Evolutionary conservation across 2,113 vertebrate genomes (phyloP), one percentile per base, ranked within the genome.

Genomic region (Peromyscus polionotus): DNA sequence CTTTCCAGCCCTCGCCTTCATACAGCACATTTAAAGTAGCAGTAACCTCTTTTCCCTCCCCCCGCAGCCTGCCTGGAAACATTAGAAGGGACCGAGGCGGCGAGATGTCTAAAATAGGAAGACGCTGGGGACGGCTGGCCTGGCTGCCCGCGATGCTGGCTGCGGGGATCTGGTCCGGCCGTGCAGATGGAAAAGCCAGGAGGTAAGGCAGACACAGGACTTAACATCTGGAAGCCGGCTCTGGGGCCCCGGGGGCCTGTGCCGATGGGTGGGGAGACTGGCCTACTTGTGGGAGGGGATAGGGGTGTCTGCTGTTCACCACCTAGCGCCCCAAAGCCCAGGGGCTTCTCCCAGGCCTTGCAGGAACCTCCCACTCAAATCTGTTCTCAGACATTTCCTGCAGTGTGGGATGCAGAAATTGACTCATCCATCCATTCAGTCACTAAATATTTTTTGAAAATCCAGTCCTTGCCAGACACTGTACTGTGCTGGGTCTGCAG

Each of bases 1-100:
- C 97, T 98, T 98, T 98, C 99, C 98, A 98, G 98, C 98, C 98
- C 98, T 98, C 95, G 95, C 97, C 98, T 97, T 97, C 98, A 98
- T 98, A 98, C 98, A 98, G 98, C 98, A 99, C 98, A 98, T 99
- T 99, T 99, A 99, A 99, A 99, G 98, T 98, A 98, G 98, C 99
- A 99, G 98, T 96, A 98, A 98, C 98, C 98, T 98, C 98, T 98
- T 98, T 97, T 98, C 98, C 96, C 98, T 98, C 97, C 98, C 98
- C 98, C 98, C 95, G 63, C 96, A 96, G 97, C 95, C 97, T 48
- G 94, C 93, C 97, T 97, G 97, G 98, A 97, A 97, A 97, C 98
- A 98, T 98, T 98, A 97, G 98, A 98, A 98, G 96, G 97, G 96
- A 97, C 97, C 0, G 75, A 97, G 92, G 98, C 97, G 75, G 96